phyloP scores from a whole-genome alignment of 2,113 vertebrate species.

The Dinomys branickii region DNA sequence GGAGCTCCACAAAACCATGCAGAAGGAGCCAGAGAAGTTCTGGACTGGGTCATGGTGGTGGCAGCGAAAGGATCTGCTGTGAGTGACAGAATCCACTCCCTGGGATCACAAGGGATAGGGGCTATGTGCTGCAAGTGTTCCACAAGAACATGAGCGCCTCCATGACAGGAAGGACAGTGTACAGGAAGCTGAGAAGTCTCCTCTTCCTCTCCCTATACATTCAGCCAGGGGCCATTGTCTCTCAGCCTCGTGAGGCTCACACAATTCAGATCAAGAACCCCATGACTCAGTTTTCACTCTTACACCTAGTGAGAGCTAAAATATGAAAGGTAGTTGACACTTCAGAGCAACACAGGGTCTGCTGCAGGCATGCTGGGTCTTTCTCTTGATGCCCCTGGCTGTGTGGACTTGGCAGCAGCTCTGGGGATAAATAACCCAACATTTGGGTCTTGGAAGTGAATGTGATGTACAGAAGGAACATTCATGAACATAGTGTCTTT shows the following conservation, averaged over 20 bases:
- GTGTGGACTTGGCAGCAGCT: not conserved
- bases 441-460: not conserved
- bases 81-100: not conserved
- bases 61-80: not conserved
- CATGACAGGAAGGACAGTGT: no score
- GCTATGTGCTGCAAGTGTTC: no score
- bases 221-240: not conserved
- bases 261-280: not conserved
- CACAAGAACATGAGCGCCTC: not conserved
- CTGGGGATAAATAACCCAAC: not conserved
- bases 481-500: not conserved
- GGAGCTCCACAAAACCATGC: not conserved
- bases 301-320: not conserved
- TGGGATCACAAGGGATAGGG: not conserved
- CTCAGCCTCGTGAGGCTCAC: not conserved
- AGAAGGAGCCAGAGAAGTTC: not conserved
- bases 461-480: not conserved
- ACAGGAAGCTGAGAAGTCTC: not conserved
- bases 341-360: not conserved
- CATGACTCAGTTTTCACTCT: not conserved
- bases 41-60: not conserved
- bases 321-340: not conserved
- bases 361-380: not conserved
- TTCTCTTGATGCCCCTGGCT: fast-evolving
- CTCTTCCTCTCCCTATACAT: fast-evolving